phyloP scores from a whole-genome alignment of 2,797 vertebrate species.

The Chiloscyllium punctatum region DNA sequence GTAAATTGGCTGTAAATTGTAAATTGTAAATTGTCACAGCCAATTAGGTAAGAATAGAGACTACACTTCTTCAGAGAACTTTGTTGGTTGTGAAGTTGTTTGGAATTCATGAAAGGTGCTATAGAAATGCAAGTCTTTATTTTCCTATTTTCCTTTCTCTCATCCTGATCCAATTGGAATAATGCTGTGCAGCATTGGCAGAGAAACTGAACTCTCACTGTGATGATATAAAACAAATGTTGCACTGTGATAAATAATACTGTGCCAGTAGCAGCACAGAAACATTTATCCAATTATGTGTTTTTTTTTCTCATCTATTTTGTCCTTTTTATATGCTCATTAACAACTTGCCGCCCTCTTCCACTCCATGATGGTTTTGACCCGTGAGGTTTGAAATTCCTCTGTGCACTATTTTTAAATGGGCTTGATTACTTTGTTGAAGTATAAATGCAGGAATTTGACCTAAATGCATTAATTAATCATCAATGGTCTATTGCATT shows the following conservation, averaged over 20 bases:
- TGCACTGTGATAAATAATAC: not conserved
- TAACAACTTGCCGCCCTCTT: not conserved
- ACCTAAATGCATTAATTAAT: not conserved
- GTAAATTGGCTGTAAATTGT: not conserved
- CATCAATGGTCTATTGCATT: not conserved
- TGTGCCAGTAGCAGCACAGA: not conserved
- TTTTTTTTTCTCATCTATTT: not conserved
- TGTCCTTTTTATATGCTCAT: not conserved
- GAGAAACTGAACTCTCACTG: not conserved
- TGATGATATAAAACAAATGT: not conserved
- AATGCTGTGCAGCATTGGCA: not conserved
- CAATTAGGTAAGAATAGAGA: not conserved
- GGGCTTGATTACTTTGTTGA: not conserved
- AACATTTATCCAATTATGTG: not conserved
- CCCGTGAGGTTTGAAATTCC: not conserved
- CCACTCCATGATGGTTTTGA: not conserved
- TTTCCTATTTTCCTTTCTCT: not conserved
- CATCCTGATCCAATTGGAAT: not conserved
- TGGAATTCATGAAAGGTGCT: not conserved
- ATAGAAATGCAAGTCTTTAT: not conserved
- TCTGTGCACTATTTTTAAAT: slow-evolving; percentile 6
- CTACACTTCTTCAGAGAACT: not conserved
- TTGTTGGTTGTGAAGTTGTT: not conserved
- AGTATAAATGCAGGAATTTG: not conserved
- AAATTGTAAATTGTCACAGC: no score